Conservation (phyloP, 2,113 vertebrate genomes). For the Grammomys dolichurus region DNA sequence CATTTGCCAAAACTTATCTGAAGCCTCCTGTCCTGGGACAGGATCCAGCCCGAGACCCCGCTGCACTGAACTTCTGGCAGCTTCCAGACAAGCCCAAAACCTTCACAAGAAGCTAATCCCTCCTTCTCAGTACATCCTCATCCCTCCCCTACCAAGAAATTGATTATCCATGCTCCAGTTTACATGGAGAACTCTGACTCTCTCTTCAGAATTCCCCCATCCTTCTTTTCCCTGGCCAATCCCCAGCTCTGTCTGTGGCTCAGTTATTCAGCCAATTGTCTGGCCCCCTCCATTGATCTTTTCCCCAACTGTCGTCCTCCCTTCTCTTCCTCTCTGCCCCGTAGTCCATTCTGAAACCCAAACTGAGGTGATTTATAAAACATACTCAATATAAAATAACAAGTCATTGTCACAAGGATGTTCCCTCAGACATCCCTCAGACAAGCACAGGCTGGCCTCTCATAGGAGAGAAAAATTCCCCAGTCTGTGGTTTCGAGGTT, state of each 20-base stretch:
- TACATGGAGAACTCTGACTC: neutral
- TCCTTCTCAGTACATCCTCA: neutral
- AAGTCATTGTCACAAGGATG: neutral
- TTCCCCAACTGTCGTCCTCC: neutral
- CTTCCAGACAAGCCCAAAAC: neutral
- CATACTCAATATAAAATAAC: neutral
- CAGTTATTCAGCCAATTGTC: neutral
- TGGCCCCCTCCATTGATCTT: too few species aligned
- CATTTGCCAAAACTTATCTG: neutral
- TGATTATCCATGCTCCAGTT: rapidly evolving
- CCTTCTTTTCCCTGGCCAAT: too few species aligned
- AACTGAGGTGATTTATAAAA: neutral
- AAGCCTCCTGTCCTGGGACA: neutral
- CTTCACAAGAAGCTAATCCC: neutral
- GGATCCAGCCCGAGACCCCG: rapidly evolving
- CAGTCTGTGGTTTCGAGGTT: neutral
- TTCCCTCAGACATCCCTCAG: neutral
- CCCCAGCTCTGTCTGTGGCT: neutral
- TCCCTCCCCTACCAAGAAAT: neutral
- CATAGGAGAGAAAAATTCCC: neutral
- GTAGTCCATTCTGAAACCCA: neutral
- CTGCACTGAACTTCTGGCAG: too few species aligned
- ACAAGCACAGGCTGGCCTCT: neutral
- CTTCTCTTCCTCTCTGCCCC: neutral
- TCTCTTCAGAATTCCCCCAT: rapidly evolving